Base-by-base conservation (phyloP, 1,140 invertebrate genomes). In the Hylyphantes graminicola region DNA sequence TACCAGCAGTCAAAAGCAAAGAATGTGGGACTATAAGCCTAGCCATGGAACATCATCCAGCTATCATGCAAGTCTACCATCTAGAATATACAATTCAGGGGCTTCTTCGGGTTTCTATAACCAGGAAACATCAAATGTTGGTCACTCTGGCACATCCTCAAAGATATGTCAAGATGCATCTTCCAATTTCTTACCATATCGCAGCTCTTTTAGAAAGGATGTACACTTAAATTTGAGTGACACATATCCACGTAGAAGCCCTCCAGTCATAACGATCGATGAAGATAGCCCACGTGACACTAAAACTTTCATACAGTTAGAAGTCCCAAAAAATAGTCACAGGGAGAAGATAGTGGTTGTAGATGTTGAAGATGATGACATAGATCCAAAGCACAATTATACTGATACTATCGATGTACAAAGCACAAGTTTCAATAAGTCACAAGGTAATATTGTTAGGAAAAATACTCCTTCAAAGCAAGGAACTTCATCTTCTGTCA, bases 341-440 rank as follows among this genome's bases (percentile, higher is more conserved):
- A 50, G 65, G 17, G 82, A 85, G 51, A 85, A 85, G 70, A 85
- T 85, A 48, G 82, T 85, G 57, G 72, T 85, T 59, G 82, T 85
- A 55, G 82, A 85, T 70, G 65, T 85, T 48, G 82, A 85, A 68
- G 74, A 76, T 76, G 82, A 85, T 85, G 82, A 85, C 15, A 70
- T 85, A 59, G 65, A 85, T 11, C 19, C 59, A 77, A 76, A 85
- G 10, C 61, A 61, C 19, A 19, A 53, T 53, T 17, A n/a, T 9
- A 35, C 35, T 35, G 35, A 35, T 2, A 35, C 35, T 35, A 35
- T 35, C 35, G 5, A 35, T 35, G 35, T 5, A 35, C 35, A 35
- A 5, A 35, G 5, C 35, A 35, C 35, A 35, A 35, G 35, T 35
- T 35, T 35, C 35, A 35, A 35, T 35, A 35, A 35, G 35, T 35